Evolutionary conservation across 2,888 invertebrate species (phyloP), one percentile per base, ranked within the genome.

Genomic region (Ectemnius lituratus): DNA sequence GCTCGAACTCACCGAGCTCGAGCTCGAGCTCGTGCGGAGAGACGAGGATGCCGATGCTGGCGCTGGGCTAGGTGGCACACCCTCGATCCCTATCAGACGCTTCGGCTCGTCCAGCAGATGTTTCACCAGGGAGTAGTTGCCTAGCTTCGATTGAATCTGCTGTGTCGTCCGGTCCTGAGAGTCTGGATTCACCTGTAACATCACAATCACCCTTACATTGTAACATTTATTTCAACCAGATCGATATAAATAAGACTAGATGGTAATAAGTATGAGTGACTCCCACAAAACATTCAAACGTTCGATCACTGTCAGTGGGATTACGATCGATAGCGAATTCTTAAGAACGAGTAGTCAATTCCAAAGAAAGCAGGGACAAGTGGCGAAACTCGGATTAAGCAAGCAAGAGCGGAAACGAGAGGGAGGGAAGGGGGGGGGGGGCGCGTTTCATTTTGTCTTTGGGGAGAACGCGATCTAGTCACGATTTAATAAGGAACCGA

Each of bases 91-190:
- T 84, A 95, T 94, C 81, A 94, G 92, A 86, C 93, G 93, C 81
- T 92, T 92, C 75, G 94, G 93, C 87, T 94, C 94, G 86, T 94
- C 79, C 84, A 94, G 92, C 84, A 94, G 92, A 82, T 93, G 94
- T 91, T 94, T 94, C 76, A 95, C 94, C 83, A 94, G 92, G 75
- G 93, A 92, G 91, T 94, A 95, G 90, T 94, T 94, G 75, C 95
- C 95, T 76, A 95, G 92, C 88, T 94, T 94, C 83, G 93, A 94
- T 90, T 95, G 95, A 86, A 95, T 95, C 90, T 95, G 94, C 89
- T 94, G 94, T 85, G 94, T 94, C 81, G 89, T 86, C 46, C 89
- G 86, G 78, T 90, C 90, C 74, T 89, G 90, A 91, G 92, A 86
- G 93, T 92, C 87, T 91, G 93, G 90, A 75, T 92, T 93, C 87